phyloP scores from a whole-genome alignment of 2,888 invertebrate species.

The Agapetus fuscipes region DNA sequence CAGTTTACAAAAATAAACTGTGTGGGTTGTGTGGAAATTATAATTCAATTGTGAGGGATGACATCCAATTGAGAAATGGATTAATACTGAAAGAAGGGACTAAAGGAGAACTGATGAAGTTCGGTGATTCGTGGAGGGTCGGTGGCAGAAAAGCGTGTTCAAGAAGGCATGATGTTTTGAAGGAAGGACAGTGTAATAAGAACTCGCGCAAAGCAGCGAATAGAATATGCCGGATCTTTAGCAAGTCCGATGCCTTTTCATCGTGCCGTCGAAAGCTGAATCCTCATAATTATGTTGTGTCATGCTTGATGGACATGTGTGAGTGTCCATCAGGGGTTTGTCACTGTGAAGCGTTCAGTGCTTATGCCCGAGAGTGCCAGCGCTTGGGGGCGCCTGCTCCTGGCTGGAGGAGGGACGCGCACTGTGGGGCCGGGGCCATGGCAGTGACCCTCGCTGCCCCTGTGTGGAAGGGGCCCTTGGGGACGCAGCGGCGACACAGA shows the following conservation, averaged over 20 bases:
- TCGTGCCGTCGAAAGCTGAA: constrained; percentile 73
- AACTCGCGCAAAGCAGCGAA: constrained; percentile 37
- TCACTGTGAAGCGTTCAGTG: constrained; percentile 83
- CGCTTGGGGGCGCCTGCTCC: constrained; percentile 62
- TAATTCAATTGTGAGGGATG: constrained; percentile 79
- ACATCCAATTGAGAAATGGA: constrained; percentile 64
- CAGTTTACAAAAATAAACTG: constrained; percentile 60
- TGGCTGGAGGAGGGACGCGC: constrained; percentile 62
- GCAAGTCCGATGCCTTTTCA: constrained; percentile 51
- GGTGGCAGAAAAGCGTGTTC: constrained; percentile 69
- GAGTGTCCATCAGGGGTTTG: constrained; percentile 74
- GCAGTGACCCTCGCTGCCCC: background rate
- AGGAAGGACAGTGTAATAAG: constrained; percentile 40
- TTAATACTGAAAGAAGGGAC: constrained; percentile 50
- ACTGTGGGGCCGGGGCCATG: constrained; percentile 43
- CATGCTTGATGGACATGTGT: constrained; percentile 81
- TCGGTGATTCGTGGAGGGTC: constrained; percentile 86
- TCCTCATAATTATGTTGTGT: constrained; percentile 72
- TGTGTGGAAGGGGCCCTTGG: constrained; percentile 1
- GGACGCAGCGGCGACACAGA: constrained; percentile 11
- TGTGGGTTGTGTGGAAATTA: constrained; percentile 95
- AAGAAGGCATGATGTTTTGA: constrained; percentile 38
- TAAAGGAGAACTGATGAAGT: constrained; percentile 45
- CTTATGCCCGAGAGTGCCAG: constrained; percentile 81
- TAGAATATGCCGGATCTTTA: constrained; percentile 44